These are phyloP conservation scores for Megamerina dolium DNA, from an alignment of 2,888 invertebrate species.

Conservation along the genomic window DNA sequence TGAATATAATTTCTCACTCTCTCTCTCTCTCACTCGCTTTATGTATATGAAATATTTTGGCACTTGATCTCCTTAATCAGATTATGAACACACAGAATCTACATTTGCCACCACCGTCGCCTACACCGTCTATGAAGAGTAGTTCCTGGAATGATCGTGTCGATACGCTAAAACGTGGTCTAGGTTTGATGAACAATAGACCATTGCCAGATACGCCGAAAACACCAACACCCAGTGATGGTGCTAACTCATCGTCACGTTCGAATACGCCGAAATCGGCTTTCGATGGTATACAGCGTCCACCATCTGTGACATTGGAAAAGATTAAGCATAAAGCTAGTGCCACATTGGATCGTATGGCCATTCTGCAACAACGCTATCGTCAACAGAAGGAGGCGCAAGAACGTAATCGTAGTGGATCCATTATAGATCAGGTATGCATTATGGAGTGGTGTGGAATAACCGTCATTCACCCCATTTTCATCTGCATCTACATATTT, in stretches of 20 bases:
- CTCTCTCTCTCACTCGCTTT: too few species aligned
- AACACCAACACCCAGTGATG: slow-evolving; percentile 33
- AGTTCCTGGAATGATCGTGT: slow-evolving; percentile 32
- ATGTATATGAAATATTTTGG: too few species aligned
- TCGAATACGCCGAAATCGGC: slow-evolving; percentile 46
- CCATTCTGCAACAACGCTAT: slow-evolving; percentile 54
- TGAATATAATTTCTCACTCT: too few species aligned
- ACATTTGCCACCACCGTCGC: slow-evolving; percentile 39
- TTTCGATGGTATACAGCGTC: slow-evolving; percentile 46
- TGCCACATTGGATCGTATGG: slow-evolving; percentile 49
- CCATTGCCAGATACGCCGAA: slow-evolving; percentile 56
- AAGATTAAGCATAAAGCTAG: slow-evolving; percentile 48
- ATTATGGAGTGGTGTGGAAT: neutral
- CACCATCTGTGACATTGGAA: slow-evolving; percentile 48
- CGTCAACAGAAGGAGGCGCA: slow-evolving; percentile 55
- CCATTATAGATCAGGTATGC: slow-evolving; percentile 34
- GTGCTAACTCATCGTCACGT: slow-evolving; percentile 40
- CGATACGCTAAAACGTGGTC: slow-evolving; percentile 29
- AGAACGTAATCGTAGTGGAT: slow-evolving; percentile 33
- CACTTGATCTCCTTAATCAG: too few species aligned
- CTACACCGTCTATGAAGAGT: slow-evolving; percentile 37
- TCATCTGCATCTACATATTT: slow-evolving; percentile 3
- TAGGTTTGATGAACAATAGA: slow-evolving; percentile 43
- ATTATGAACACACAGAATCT: too few species aligned
- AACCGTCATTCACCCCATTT: neutral